Evolutionary conservation across 2,797 vertebrate genomes (phyloP).

Genomic region (Pangasius larnaudii): DNA sequence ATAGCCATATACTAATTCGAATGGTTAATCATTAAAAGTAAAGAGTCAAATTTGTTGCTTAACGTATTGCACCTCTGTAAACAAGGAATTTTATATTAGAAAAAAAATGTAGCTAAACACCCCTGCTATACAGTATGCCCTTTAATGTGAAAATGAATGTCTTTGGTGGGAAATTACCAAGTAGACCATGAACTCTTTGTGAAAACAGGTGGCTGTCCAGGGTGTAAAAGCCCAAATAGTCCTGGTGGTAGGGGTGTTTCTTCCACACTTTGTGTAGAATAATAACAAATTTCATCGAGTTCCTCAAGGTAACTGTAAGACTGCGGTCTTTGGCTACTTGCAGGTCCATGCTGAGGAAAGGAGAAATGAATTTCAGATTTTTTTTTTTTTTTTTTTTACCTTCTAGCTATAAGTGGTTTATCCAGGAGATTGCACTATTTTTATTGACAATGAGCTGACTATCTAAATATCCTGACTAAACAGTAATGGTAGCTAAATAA

Average conservation of each 20-base stretch:
- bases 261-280: conserved; percentile 87
- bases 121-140: not conserved
- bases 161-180: conserved; percentile 76
- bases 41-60: not conserved
- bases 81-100: not conserved
- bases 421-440: not conserved
- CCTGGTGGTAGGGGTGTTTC: conserved; percentile 76
- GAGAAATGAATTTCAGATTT: not conserved
- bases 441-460: not conserved
- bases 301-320: conserved; percentile 79
- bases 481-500: not conserved
- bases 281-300: conserved; percentile 81
- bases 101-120: not conserved
- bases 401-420: not conserved
- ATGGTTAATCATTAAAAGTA: not conserved
- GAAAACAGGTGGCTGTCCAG: conserved; percentile 83
- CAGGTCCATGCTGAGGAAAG: conserved; percentile 78
- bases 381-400: not conserved
- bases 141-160: not conserved
- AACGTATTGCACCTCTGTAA: not conserved
- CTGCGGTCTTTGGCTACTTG: conserved; percentile 78
- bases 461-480: not conserved
- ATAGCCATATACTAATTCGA: not conserved
- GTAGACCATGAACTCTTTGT: conserved; percentile 83
- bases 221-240: conserved; percentile 90